Conservation (phyloP, 2,797 vertebrate species). For the Netta rufina region DNA sequence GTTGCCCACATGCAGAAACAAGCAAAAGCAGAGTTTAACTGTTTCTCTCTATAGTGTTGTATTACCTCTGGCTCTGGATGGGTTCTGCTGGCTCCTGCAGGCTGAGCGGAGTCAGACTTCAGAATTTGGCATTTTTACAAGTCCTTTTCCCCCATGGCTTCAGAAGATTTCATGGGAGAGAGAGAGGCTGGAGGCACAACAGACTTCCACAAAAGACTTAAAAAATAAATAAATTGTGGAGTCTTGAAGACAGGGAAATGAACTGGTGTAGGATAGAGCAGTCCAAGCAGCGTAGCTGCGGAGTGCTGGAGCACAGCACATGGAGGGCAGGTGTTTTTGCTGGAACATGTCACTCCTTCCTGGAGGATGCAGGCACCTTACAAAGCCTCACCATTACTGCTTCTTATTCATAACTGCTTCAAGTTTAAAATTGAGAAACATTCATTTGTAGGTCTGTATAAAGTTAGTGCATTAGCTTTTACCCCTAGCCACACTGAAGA, state of each 20-base stretch:
- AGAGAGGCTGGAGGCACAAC: conserved; percentile 20
- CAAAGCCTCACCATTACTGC: conserved; percentile 16
- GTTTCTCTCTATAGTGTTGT: conserved; percentile 61
- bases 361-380: background rate
- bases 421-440: conserved; percentile 79
- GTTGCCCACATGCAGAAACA: conserved; percentile 89
- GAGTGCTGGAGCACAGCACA: background rate
- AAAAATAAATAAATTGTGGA: background rate
- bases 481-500: background rate
- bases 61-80: conserved; percentile 60
- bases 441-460: conserved; percentile 70
- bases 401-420: conserved; percentile 72
- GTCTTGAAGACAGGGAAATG: background rate
- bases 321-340: background rate
- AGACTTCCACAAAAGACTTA: background rate
- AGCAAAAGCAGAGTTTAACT: conserved; percentile 84
- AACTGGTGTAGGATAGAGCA: background rate
- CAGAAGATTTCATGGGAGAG: background rate
- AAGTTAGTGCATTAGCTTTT: conserved; percentile 66
- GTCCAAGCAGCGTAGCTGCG: background rate
- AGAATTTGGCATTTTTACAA: background rate
- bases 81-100: conserved; percentile 39
- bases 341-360: background rate
- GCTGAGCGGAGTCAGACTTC: conserved; percentile 5
- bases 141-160: background rate